Evolutionary conservation across 2,888 invertebrate species (phyloP), one percentile per base, ranked within the genome.

Genomic region (Pristionchus japonicus): DNA sequence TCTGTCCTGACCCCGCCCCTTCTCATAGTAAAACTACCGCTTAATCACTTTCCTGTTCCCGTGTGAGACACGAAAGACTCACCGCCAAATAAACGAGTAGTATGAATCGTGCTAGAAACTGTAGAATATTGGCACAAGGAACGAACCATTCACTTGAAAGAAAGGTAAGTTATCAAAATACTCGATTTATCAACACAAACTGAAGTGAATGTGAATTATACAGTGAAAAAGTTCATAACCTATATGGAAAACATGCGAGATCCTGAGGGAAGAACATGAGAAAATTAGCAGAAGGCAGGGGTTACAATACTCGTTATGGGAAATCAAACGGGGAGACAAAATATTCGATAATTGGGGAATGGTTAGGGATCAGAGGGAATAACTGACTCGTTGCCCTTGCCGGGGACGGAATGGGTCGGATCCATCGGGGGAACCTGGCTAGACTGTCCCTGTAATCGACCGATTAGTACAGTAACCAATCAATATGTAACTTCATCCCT

Each of bases 211-310:
- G 20, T 37, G 70, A 37, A 70, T 37, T 70, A 70, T 20, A 64
- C 64, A 64, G 31, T 13, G 64, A 27, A 64, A 64, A 31, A 31
- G 31, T 64, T 31, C 13, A 27, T 1, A 64, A 34, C 64, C 64
- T 64, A 64, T 31, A 64, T 27, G 11, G 64, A 1, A 61, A 17
- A 34, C 31, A 34, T 64, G 31, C 13, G 20, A 47, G 43, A 77
- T n/a, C 77, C 40, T 77, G 43, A 77, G 40, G n/a, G 43, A 77
- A 47, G 13, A 47, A 77, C 23, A 67, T 67, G 31, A 27, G 43
- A 47, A 47, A 27, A 77, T 43, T 77, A 77, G n/a, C 43, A 77
- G 40, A 77, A 77, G 77, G 77, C 77, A 74, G 74, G 34, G 57
- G n/a, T 43, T 23, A 37, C 34, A 43, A 47, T 77, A 77, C 77